These are phyloP conservation scores for Mionectes olivaceus DNA, from an alignment of 2,797 vertebrate species.

Conservation along the genomic window DNA sequence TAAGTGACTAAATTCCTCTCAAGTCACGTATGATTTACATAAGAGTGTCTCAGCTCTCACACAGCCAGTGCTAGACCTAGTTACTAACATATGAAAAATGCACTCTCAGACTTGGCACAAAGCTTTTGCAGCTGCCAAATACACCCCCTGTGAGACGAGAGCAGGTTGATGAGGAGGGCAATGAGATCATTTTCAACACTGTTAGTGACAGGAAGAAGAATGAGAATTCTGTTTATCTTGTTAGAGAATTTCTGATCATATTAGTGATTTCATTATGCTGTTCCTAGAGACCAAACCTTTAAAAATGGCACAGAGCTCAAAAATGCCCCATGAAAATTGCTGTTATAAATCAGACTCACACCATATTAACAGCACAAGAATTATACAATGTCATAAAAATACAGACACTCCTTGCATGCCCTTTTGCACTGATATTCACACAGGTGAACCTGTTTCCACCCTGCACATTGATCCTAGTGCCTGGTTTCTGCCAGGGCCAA, in stretches of 20 bases:
- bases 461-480: not conserved
- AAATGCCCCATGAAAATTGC: slow-evolving; percentile 36
- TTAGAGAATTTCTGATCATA: slow-evolving; percentile 60
- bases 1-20: slow-evolving; percentile 17
- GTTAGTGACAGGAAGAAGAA: slow-evolving; percentile 55
- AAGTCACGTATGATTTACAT: slow-evolving; percentile 15
- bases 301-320: slow-evolving; percentile 23
- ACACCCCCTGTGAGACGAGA: not conserved
- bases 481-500: not conserved
- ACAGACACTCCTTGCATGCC: not conserved
- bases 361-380: not conserved
- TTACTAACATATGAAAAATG: slow-evolving; percentile 56
- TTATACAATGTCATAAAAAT: not conserved
- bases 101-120: slow-evolving; percentile 5
- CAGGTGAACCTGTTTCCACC: not conserved
- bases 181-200: slow-evolving; percentile 28
- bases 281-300: slow-evolving; percentile 49
- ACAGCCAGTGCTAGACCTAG: not conserved
- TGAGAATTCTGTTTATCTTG: slow-evolving; percentile 51
- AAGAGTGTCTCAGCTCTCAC: not conserved
- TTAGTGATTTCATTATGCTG: slow-evolving; percentile 54
- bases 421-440: not conserved
- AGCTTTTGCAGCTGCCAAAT: slow-evolving; percentile 45
- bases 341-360: slow-evolving; percentile 33
- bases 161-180: slow-evolving; percentile 47